These are phyloP conservation scores for Drosophila melanica DNA, from an alignment of 1,140 invertebrate species.

Conservation along the genomic window DNA sequence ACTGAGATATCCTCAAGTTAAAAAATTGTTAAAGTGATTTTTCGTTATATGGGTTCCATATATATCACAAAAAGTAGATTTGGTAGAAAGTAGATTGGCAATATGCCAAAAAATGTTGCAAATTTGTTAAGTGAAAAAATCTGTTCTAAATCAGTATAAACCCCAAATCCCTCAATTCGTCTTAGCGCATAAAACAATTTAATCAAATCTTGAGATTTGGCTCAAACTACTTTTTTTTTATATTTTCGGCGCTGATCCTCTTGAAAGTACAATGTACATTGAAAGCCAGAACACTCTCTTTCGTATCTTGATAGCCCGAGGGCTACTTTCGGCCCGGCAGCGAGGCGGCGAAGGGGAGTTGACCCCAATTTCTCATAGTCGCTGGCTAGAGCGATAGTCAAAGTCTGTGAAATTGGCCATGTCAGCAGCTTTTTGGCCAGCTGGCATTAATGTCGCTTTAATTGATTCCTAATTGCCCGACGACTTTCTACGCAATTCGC, in stretches of 20 bases:
- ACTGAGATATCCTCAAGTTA: no score
- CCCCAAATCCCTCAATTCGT: neutral
- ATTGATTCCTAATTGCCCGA: constrained; percentile 74
- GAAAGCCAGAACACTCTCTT: neutral
- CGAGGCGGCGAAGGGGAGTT: constrained; percentile 21
- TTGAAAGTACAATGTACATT: constrained; percentile 1
- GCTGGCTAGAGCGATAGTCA: constrained; percentile 9
- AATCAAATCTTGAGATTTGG: constrained; percentile 1
- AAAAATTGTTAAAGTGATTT: no score
- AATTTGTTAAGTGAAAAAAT: neutral
- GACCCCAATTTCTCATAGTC: constrained; percentile 43
- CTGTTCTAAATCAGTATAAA: neutral
- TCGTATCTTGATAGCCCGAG: neutral
- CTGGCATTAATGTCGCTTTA: constrained; percentile 63
- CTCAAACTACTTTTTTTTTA: constrained; percentile 1
- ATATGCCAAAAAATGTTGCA: no score
- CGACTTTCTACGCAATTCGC: constrained; percentile 46
- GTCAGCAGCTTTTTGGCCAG: constrained; percentile 3
- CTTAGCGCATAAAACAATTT: neutral
- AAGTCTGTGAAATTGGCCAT: constrained; percentile 5
- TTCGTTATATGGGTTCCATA: no score
- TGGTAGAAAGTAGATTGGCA: no score
- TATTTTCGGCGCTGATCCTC: neutral
- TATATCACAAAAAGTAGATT: no score
- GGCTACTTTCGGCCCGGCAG: neutral